Evolutionary conservation across 2,113 vertebrate species (phyloP).

Genomic region (Passerina amoena): DNA sequence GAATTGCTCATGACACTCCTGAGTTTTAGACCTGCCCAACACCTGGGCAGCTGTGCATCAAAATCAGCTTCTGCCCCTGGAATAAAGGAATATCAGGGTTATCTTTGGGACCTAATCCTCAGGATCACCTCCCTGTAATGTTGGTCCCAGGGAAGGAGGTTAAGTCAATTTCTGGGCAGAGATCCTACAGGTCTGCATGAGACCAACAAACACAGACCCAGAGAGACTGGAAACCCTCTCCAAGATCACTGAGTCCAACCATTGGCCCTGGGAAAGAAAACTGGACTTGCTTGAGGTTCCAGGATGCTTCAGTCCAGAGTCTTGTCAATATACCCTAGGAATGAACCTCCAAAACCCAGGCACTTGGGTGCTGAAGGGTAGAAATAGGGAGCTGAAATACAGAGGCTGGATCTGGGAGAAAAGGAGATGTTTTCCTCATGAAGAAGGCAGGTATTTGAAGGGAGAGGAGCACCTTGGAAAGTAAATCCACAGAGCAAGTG

Average conservation of each 20-base stretch:
- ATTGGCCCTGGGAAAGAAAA: background rate
- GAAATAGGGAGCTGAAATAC: background rate
- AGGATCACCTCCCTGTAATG: background rate
- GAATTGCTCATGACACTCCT: background rate
- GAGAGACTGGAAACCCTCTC: rapidly evolving
- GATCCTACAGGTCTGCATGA: background rate
- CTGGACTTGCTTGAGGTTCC: background rate
- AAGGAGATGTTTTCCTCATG: background rate
- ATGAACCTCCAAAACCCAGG: background rate
- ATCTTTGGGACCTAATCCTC: background rate
- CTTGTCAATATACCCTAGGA: background rate
- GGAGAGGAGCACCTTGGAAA: background rate
- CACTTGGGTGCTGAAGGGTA: background rate
- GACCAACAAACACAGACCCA: background rate
- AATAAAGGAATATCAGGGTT: background rate
- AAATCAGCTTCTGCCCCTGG: background rate
- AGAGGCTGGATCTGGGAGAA: background rate
- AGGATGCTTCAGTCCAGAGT: background rate
- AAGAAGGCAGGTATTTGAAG: background rate
- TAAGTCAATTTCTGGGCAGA: background rate
- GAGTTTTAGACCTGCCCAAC: background rate
- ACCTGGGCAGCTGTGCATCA: background rate
- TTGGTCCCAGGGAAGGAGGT: background rate
- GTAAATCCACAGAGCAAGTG: background rate
- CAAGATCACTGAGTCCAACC: background rate